Conservation (phyloP, 2,113 vertebrate genomes). For the Sapajus apella region DNA sequence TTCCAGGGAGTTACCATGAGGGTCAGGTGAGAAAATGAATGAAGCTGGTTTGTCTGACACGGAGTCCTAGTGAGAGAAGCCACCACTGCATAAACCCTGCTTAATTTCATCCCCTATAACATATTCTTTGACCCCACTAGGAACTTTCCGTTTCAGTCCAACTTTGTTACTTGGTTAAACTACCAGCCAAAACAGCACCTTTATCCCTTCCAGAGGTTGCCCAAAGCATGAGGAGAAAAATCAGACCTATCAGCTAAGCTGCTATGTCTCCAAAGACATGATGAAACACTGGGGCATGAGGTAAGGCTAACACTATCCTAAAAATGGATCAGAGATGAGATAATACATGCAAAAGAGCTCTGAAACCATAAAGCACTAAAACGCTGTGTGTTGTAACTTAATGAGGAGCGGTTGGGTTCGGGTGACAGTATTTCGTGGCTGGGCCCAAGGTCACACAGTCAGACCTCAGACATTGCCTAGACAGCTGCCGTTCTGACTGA, state of each 20-base stretch:
- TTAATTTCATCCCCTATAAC: constrained; percentile 17
- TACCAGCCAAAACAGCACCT: neutral
- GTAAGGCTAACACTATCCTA: constrained; percentile 70
- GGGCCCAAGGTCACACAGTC: constrained; percentile 58
- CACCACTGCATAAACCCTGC: neutral
- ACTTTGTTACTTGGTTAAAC: constrained; percentile 39
- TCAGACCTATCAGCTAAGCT: constrained; percentile 22
- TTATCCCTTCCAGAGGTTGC: neutral
- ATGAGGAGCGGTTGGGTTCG: constrained; percentile 52
- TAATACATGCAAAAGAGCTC: constrained; percentile 66
- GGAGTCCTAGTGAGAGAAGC: neutral
- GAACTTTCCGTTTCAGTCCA: constrained; percentile 11
- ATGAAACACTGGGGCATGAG: constrained; percentile 67
- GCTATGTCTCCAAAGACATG: constrained; percentile 55
- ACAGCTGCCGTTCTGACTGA: constrained; percentile 39
- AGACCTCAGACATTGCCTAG: constrained; percentile 73
- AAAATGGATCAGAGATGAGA: constrained; percentile 74
- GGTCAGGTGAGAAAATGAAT: constrained; percentile 23
- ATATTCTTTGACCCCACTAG: neutral
- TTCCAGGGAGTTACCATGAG: neutral
- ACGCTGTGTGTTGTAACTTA: constrained; percentile 54
- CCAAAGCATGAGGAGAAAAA: constrained; percentile 39
- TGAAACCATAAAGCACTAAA: constrained; percentile 53
- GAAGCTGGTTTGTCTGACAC: neutral
- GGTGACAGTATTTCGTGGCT: neutral